Evolutionary conservation across 2,888 invertebrate species (phyloP).

Genomic region (Cotesia congregata): DNA sequence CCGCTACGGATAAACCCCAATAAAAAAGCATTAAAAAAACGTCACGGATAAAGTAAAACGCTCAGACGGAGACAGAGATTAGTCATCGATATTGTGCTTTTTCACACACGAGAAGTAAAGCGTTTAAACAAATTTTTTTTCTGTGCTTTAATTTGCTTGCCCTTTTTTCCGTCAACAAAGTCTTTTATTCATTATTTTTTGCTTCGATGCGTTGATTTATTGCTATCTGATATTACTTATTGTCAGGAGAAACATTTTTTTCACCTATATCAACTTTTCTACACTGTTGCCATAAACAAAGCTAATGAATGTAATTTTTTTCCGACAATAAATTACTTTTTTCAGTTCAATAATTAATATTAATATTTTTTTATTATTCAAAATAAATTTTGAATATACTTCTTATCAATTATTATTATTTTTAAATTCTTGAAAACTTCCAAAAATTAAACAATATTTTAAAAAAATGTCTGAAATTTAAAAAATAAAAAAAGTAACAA

Average conservation of each 20-base stretch:
- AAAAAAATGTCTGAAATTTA: background rate
- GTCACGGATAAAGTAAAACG: background rate
- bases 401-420: too few relatives aligned
- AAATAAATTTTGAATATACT: too few relatives aligned
- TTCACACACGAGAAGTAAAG: slow-evolving; percentile 8
- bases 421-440: too few relatives aligned
- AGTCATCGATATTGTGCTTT: slow-evolving; percentile 10
- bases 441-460: background rate
- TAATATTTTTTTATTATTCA: too few relatives aligned
- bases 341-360: too few relatives aligned
- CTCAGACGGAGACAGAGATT: background rate
- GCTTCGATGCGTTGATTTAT: slow-evolving; percentile 37
- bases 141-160: background rate
- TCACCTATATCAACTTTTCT: slow-evolving; percentile 1
- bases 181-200: slow-evolving; percentile 42
- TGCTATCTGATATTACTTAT: slow-evolving; percentile 3
- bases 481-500: background rate
- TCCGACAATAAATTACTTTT: too few relatives aligned
- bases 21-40: background rate
- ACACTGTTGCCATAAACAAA: slow-evolving; percentile 26
- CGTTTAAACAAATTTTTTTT: background rate
- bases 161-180: slow-evolving; percentile 3
- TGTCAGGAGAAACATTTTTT: background rate
- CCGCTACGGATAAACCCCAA: background rate
- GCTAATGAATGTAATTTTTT: background rate